A percentile compares a stretch with the other conserved stretches of the same genome.
Evolutionary conservation across 2,797 vertebrate species (phyloP).

Genomic region (Neopelma chrysocephalum): DNA sequence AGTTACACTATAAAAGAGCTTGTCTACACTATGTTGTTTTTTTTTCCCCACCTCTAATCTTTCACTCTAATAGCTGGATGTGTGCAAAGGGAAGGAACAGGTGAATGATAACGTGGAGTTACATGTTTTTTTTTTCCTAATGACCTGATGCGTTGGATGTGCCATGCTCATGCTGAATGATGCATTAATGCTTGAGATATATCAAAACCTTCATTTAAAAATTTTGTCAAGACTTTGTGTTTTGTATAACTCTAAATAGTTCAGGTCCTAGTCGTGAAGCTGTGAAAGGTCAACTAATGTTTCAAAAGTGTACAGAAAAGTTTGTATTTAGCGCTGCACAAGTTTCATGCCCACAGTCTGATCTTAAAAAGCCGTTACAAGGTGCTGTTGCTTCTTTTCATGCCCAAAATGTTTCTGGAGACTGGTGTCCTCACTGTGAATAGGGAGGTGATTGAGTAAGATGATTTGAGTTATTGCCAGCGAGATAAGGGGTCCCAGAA

Average conservation of each 20-base stretch:
- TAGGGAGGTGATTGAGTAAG: background rate
- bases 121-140: fast-evolving
- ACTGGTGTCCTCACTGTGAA: background rate
- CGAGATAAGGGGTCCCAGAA: background rate
- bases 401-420: background rate
- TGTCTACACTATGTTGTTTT: background rate
- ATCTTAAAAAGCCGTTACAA: background rate
- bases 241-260: background rate
- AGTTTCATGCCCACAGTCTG: background rate
- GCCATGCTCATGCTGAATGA: background rate
- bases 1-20: background rate
- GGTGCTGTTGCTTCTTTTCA: background rate
- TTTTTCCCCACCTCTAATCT: fast-evolving
- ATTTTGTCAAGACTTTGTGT: background rate
- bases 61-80: background rate
- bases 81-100: background rate
- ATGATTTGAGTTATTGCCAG: background rate
- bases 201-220: background rate
- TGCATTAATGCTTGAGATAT: background rate
- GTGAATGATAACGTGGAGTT: background rate
- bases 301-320: background rate
- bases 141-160: fast-evolving
- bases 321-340: background rate
- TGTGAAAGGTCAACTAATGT: background rate
- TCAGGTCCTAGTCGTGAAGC: background rate